These are phyloP conservation scores for Anneissia japonica DNA, from an alignment of 35 echinoderm and acorn worm genomes.

Conservation along the genomic window DNA sequence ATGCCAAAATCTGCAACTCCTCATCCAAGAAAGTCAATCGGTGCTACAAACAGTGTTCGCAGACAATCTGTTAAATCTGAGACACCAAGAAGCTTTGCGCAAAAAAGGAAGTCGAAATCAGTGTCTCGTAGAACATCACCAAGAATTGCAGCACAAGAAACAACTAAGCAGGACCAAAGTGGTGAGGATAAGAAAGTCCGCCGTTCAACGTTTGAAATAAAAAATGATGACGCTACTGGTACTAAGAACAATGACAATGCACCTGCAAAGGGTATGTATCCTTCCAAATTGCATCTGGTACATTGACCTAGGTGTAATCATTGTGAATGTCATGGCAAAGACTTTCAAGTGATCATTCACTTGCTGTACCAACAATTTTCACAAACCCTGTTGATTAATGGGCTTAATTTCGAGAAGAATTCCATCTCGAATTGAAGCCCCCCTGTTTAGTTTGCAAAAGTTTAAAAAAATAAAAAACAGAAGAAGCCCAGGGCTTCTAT, in stretches of 20 bases:
- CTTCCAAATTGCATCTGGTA: too few species aligned
- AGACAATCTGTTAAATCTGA: neutral
- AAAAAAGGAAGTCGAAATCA: neutral
- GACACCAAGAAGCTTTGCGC: neutral
- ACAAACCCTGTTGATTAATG: too few species aligned
- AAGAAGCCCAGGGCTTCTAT: too few species aligned
- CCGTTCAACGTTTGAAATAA: neutral
- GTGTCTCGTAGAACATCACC: neutral
- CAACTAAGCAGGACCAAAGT: neutral
- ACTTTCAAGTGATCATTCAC: too few species aligned
- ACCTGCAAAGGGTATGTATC: neutral
- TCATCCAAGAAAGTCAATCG: neutral
- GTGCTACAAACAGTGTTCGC: neutral
- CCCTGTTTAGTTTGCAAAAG: too few species aligned
- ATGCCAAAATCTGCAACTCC: neutral
- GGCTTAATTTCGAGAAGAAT: too few species aligned
- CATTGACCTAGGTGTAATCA: too few species aligned
- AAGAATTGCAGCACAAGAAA: neutral
- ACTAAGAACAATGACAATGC: neutral
- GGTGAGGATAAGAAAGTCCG: neutral
- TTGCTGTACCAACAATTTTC: too few species aligned
- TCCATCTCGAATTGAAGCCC: too few species aligned
- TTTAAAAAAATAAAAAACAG: too few species aligned
- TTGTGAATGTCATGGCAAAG: too few species aligned
- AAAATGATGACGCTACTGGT: neutral